Percentiles rank a stretch among this genome's conserved stretches.
These are phyloP conservation scores for Rhizoglyphus robini DNA, from an alignment of 1,140 invertebrate genomes.

Conservation along the genomic window DNA sequence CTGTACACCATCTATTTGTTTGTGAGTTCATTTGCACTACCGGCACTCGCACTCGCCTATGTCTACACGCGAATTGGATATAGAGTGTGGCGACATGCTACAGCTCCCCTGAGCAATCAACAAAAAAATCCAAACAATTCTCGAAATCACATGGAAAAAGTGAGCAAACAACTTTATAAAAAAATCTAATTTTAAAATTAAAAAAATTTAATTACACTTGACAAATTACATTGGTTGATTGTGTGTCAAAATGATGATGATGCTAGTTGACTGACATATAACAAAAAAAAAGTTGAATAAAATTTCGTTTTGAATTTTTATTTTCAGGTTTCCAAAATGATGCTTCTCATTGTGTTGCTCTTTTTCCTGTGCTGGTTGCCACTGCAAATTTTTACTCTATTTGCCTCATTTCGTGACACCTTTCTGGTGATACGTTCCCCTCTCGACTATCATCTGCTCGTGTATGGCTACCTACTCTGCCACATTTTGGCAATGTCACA, in stretches of 20 bases:
- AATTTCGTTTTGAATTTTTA: not conserved
- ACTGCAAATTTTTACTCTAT: conserved; percentile 33
- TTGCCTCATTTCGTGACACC: conserved; percentile 29
- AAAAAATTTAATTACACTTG: no score
- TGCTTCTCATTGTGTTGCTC: conserved; percentile 39
- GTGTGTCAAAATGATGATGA: no score
- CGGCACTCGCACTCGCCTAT: conserved; percentile 36
- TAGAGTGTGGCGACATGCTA: conserved; percentile 36
- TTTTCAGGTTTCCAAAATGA: conserved; percentile 43
- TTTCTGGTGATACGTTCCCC: conserved; percentile 27
- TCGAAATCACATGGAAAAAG: conserved; percentile 39
- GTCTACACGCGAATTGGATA: conserved; percentile 37
- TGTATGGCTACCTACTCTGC: conserved; percentile 36
- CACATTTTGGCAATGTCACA: conserved; percentile 49
- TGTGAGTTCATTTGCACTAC: conserved; percentile 39
- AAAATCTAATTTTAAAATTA: no score
- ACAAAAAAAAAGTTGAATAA: no score
- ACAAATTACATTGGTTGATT: no score
- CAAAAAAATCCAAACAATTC: conserved; percentile 39
- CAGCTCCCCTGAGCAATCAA: no score
- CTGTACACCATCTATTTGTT: conserved; percentile 38
- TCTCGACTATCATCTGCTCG: conserved; percentile 29
- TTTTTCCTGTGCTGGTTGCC: conserved; percentile 44
- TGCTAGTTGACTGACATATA: no score
- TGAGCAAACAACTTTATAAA: no score